Evolutionary conservation across 2,797 vertebrate species (phyloP).

Genomic region (Distichodus sexfasciatus): DNA sequence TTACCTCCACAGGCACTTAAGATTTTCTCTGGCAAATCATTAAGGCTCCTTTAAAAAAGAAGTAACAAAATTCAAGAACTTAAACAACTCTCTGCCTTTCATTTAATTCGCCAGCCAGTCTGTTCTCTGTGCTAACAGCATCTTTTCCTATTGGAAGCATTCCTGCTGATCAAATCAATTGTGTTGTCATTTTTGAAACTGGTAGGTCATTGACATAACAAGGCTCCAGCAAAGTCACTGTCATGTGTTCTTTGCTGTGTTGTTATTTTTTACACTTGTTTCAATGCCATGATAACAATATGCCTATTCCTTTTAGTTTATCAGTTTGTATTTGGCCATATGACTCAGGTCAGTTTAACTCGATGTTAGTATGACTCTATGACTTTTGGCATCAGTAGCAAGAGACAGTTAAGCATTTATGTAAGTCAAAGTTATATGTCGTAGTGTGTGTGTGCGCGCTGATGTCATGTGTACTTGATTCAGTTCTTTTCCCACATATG

Average conservation of each 20-base stretch:
- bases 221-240: background rate
- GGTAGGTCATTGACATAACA: slow-evolving; percentile 15
- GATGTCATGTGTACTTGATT: too few species aligned
- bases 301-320: background rate
- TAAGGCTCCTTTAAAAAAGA: background rate
- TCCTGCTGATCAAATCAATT: slow-evolving; percentile 34
- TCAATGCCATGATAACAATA: background rate
- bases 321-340: background rate
- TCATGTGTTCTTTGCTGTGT: background rate
- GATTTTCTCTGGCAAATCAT: too few species aligned
- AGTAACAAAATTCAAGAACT: slow-evolving; percentile 10
- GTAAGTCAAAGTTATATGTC: too few species aligned
- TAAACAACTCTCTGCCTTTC: slow-evolving; percentile 9
- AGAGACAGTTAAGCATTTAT: background rate
- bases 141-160: slow-evolving; percentile 1
- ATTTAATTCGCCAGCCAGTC: slow-evolving; percentile 13
- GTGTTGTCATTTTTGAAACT: slow-evolving; percentile 7
- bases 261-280: background rate
- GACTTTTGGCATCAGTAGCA: background rate
- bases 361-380: background rate
- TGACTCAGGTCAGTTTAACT: background rate
- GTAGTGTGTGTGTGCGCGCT: too few species aligned
- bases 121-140: slow-evolving; percentile 3
- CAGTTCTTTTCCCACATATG: too few species aligned
- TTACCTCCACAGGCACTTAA: too few species aligned